Base-by-base conservation (phyloP, 2,797 vertebrate genomes). In the Pampus argenteus region DNA sequence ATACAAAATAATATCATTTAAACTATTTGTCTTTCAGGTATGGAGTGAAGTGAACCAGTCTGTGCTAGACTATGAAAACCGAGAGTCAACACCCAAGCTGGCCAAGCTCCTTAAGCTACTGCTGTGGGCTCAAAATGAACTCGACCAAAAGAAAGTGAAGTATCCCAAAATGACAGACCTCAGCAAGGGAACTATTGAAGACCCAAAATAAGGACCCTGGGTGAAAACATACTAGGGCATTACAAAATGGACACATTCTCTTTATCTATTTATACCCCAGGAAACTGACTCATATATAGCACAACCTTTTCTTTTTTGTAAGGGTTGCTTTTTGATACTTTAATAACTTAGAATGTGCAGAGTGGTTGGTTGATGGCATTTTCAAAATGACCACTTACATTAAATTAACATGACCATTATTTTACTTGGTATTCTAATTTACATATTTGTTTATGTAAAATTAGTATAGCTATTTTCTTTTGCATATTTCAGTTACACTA, bases 91-190 rank as follows among this genome's bases (percentile, higher is more conserved):
- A 45, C 98, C 98, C 61, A 99, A 98, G 91, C 92, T 99, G 93
- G 98, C 97, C 76, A 99, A 99, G 86, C 95, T 99, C 76, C 95
- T 99, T 86, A 99, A 99, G 89, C 94, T 99, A 34, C 95, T 99
- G 88, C 95, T 99, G 77, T 99, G 98, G 98, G 98, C 97, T 93
- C 98, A 99, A 93, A 99, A 98, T 59, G 98, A 99, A 95, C 95
- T 99, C 74, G 98, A 99, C 92, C 98, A 99, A 95, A 99, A 99
- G 95, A 99, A 98, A 93, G 97, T 99, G 79, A 99, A 99, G 93
- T 99, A 99, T 79, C 98, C 97, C 83, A 99, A 98, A 96, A 99
- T 99, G 98, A 99, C 98, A 89, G 98, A 99, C 93, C 97, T 99
- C 91, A 98, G 97, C 95, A 98, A 98, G 93, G 97, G 98, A 75